Conservation (phyloP, 2,113 vertebrate species). For the Cyanoramphus novaezelandiae region DNA sequence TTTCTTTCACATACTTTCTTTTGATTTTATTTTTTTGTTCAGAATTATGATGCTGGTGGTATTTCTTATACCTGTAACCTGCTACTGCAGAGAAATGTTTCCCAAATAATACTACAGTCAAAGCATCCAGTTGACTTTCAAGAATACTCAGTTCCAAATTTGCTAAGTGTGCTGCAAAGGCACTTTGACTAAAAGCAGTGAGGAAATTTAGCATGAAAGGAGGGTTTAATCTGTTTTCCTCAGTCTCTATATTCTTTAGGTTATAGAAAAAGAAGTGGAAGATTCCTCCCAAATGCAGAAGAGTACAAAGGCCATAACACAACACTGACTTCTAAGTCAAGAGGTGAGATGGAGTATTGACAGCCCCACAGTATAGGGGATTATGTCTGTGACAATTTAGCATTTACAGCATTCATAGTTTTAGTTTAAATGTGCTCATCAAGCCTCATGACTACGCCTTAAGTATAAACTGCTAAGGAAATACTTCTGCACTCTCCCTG, state of each 20-base stretch:
- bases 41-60: not conserved
- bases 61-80: not conserved
- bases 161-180: not conserved
- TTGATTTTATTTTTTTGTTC: not conserved
- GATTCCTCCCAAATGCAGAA: not conserved
- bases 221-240: not conserved
- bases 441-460: not conserved
- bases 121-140: not conserved
- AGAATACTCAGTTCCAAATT: not conserved
- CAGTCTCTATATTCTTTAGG: not conserved
- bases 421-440: not conserved
- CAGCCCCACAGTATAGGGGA: not conserved
- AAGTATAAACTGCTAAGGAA: not conserved
- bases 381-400: not conserved
- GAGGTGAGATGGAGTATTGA: not conserved
- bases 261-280: not conserved
- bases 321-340: not conserved
- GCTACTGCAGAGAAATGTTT: not conserved
- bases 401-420: not conserved
- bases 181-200: not conserved
- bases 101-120: not conserved
- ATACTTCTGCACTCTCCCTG: not conserved
- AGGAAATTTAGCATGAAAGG: not conserved
- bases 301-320: not conserved
- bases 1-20: not conserved